Conservation (phyloP, 2,797 vertebrate genomes). For the Natrix natrix region DNA sequence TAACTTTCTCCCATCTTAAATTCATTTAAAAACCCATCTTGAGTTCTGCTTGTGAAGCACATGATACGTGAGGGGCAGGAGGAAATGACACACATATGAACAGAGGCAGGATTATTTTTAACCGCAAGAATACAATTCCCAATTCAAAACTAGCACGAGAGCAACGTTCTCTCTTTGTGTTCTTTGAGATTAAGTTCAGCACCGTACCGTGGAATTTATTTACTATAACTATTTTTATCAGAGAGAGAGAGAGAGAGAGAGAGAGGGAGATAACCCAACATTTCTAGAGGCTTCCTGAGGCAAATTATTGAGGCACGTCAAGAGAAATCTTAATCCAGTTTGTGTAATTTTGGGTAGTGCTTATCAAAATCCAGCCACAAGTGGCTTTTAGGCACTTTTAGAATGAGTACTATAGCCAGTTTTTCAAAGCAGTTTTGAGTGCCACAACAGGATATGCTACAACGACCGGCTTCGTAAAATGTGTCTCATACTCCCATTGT, state of each 20-base stretch:
- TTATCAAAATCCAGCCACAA: neutral
- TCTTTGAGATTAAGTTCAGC: neutral
- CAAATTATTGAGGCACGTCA: neutral
- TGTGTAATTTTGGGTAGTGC: neutral
- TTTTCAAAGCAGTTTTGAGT: neutral
- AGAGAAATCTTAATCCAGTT: neutral
- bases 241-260: no score
- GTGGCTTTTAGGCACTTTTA: neutral
- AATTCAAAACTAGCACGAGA: slow-evolving; percentile 59
- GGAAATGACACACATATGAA: slow-evolving; percentile 68
- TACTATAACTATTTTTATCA: neutral
- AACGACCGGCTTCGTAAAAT: neutral
- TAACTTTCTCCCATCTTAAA: neutral
- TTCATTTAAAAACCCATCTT: neutral
- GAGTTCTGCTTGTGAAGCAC: slow-evolving; percentile 67
- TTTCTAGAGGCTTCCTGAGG: neutral
- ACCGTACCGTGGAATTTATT: neutral
- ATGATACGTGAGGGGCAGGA: slow-evolving; percentile 60
- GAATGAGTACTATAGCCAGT: neutral
- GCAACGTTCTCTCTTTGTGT: slow-evolving; percentile 52
- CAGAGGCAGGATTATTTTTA: slow-evolving; percentile 57
- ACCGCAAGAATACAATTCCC: slow-evolving; percentile 68
- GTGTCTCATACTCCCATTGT: neutral
- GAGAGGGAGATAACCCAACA: neutral
- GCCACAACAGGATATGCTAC: neutral